Evolutionary conservation across 2,888 invertebrate species (phyloP).

Genomic region (Pasiphila rectangulata): DNA sequence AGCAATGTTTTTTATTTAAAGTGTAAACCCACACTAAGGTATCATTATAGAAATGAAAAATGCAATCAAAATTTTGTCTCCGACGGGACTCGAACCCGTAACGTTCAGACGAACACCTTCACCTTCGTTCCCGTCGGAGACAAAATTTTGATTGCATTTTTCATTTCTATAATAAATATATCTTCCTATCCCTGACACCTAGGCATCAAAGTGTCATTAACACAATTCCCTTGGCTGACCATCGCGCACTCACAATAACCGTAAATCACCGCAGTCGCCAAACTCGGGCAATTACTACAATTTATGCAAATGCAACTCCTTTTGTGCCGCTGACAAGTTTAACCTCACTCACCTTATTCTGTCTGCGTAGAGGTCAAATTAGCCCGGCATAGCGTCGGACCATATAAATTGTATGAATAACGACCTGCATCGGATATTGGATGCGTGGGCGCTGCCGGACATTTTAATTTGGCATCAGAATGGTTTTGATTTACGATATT

Average conservation of each 20-base stretch:
- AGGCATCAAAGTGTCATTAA: too few relatives aligned
- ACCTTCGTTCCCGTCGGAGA: too few relatives aligned
- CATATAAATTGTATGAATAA: conserved; percentile 30
- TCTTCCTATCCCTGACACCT: too few relatives aligned
- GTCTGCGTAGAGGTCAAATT: conserved; percentile 40
- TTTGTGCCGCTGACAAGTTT: conserved; percentile 36
- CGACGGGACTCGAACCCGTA: too few relatives aligned
- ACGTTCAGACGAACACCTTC: too few relatives aligned
- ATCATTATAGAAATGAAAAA: too few relatives aligned
- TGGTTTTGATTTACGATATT: not conserved
- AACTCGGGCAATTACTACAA: conserved; percentile 21
- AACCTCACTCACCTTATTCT: conserved; percentile 39
- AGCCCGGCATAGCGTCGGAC: conserved; percentile 26
- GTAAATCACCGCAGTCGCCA: conserved; percentile 26
- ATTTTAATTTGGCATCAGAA: conserved; percentile 16
- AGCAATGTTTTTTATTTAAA: too few relatives aligned
- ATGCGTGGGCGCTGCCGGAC: conserved; percentile 6
- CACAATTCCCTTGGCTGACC: not conserved
- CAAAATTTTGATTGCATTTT: too few relatives aligned
- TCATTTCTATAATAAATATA: too few relatives aligned
- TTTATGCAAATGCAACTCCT: conserved; percentile 30
- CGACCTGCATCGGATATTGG: conserved; percentile 13
- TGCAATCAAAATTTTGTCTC: too few relatives aligned
- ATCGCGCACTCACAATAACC: conserved; percentile 8
- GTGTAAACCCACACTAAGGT: too few relatives aligned